Conservation (phyloP, 2,797 vertebrate genomes). For the Aratinga solstitialis region DNA sequence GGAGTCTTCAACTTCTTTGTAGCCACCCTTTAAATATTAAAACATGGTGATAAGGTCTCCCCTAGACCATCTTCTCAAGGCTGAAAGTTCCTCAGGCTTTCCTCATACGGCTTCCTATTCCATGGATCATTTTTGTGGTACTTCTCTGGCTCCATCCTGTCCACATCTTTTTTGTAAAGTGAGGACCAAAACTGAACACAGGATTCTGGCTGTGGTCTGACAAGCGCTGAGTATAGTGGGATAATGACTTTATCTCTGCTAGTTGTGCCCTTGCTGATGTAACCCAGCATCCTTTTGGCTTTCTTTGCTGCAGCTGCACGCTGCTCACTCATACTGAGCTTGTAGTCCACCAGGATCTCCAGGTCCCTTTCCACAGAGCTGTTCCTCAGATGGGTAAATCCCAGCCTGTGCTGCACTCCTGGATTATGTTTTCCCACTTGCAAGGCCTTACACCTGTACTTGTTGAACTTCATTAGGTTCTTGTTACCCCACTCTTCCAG, state of each 20-base stretch:
- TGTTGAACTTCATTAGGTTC: background rate
- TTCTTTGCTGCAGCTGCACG: background rate
- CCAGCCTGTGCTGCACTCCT: background rate
- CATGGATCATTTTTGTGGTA: background rate
- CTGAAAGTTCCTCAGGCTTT: background rate
- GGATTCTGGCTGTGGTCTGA: background rate
- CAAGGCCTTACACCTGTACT: background rate
- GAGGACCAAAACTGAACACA: background rate
- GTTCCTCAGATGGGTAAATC: background rate
- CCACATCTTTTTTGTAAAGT: background rate
- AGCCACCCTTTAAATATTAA: background rate
- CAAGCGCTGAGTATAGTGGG: background rate
- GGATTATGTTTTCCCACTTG: background rate
- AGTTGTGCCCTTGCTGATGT: background rate
- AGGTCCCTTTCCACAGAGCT: background rate
- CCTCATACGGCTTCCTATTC: background rate
- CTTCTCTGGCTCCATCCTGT: background rate
- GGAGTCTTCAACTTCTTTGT: background rate
- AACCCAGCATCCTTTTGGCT: background rate
- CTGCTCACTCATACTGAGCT: background rate
- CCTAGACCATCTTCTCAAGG: background rate
- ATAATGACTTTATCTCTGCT: background rate
- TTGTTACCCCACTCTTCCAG: background rate
- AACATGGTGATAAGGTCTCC: background rate
- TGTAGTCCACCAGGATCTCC: background rate